phyloP scores from a whole-genome alignment of 1,140 invertebrate species.

The Lethocerus indicus region DNA sequence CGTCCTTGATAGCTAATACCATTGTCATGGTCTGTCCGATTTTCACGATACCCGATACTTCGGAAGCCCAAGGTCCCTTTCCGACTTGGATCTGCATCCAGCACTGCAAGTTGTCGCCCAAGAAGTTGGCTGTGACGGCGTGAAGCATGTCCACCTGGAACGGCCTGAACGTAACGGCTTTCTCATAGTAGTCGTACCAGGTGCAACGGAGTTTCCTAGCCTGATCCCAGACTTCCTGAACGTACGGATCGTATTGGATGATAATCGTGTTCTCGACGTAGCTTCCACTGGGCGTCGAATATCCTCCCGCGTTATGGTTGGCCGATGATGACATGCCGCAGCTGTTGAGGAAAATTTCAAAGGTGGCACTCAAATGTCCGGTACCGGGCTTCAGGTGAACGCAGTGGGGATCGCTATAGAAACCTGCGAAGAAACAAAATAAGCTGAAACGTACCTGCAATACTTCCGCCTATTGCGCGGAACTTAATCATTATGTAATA shows the following conservation, averaged over 20 bases:
- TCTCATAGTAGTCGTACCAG: constrained; percentile 92
- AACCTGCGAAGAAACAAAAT: constrained; percentile 12
- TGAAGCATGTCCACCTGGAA: constrained; percentile 93
- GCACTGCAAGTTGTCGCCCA: constrained; percentile 87
- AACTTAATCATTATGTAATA: no score
- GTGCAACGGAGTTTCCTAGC: constrained; percentile 81
- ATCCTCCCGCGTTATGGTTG: constrained; percentile 65
- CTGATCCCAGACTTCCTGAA: constrained; percentile 93
- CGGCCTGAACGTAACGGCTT: constrained; percentile 83
- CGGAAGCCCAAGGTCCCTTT: constrained; percentile 88
- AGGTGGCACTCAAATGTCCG: constrained; percentile 68
- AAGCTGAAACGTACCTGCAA: background rate
- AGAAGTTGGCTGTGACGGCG: constrained; percentile 82
- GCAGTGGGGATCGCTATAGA: constrained; percentile 77
- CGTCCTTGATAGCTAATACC: constrained; percentile 90
- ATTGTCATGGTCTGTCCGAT: constrained; percentile 95
- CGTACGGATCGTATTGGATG: constrained; percentile 85
- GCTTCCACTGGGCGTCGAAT: constrained; percentile 71
- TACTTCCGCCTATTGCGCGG: background rate
- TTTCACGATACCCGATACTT: constrained; percentile 85
- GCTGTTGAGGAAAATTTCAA: constrained; percentile 77
- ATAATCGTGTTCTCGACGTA: constrained; percentile 92
- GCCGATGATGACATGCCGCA: constrained; percentile 84
- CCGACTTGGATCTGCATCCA: constrained; percentile 92
- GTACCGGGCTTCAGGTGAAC: constrained; percentile 77